A percentile compares a stretch with the other conserved stretches of the same genome.
Evolutionary conservation across 2,888 invertebrate genomes (phyloP).

Genomic region (Caenorhabditis japonica): DNA sequence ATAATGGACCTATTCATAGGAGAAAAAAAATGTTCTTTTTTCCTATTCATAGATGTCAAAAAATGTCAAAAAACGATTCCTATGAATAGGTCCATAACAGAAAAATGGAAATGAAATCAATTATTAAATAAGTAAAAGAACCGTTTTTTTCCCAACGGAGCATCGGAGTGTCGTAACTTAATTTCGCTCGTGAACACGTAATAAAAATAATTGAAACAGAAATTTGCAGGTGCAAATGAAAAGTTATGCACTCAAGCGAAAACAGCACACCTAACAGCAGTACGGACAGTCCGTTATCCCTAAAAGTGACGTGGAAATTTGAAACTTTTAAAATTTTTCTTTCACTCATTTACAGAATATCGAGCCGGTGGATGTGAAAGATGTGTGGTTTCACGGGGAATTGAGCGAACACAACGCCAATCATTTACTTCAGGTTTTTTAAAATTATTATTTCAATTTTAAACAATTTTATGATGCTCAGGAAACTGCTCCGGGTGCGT

Average conservation of each 20-base stretch:
- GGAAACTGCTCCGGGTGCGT: constrained; percentile 38
- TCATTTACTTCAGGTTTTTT: constrained; percentile 42
- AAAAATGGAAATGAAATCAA: too few species aligned
- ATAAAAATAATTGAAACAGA: too few species aligned
- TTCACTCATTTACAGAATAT: constrained; percentile 29
- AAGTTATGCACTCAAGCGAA: constrained; percentile 46
- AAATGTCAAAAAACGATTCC: too few species aligned
- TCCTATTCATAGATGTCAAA: too few species aligned
- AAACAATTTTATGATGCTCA: constrained; percentile 8
- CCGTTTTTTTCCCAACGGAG: too few species aligned
- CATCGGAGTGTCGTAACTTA: too few species aligned
- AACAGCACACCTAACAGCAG: constrained; percentile 47
- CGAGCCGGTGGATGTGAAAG: constrained; percentile 27
- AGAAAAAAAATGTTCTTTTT: too few species aligned
- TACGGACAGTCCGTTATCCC: constrained; percentile 17
- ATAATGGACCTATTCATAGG: too few species aligned
- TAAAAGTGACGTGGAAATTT: too few species aligned
- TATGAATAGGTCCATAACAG: too few species aligned
- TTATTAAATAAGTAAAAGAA: too few species aligned
- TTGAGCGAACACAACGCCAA: constrained; percentile 53
- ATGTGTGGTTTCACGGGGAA: constrained; percentile 58
- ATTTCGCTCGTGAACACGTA: too few species aligned
- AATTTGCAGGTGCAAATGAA: constrained; percentile 45
- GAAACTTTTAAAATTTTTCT: neutral
- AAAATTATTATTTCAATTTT: constrained; percentile 1